Conservation (phyloP, 2,113 vertebrate species). For the Lepus timidus region DNA sequence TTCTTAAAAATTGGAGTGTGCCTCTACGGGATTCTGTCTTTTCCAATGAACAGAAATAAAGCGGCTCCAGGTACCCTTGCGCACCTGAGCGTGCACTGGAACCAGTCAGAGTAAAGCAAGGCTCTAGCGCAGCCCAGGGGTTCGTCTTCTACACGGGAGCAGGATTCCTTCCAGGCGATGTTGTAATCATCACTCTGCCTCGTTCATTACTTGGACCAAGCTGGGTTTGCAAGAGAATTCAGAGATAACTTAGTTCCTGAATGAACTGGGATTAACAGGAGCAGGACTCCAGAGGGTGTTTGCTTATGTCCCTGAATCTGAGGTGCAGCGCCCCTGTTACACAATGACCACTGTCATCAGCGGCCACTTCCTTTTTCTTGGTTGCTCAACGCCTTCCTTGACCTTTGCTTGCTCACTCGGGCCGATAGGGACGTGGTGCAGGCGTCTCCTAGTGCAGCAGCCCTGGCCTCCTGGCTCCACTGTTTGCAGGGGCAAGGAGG, state of each 20-base stretch:
- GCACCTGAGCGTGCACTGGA: background rate
- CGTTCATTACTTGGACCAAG: background rate
- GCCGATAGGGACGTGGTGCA: background rate
- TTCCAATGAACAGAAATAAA: background rate
- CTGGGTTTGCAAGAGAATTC: background rate
- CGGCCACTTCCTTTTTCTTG: background rate
- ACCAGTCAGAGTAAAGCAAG: background rate
- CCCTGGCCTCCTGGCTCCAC: background rate
- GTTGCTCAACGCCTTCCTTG: background rate
- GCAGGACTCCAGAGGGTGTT: background rate
- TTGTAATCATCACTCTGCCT: background rate
- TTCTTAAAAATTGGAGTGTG: background rate
- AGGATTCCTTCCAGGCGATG: conserved; percentile 20
- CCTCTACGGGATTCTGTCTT: background rate
- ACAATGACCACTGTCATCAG: background rate
- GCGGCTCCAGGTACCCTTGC: background rate
- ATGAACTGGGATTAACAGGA: background rate
- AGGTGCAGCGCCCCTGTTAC: background rate
- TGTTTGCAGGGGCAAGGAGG: background rate
- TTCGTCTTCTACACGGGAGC: background rate
- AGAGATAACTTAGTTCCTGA: conserved; percentile 26
- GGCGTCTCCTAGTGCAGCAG: background rate
- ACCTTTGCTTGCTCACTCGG: background rate
- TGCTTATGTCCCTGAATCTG: background rate
- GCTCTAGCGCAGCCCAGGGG: background rate